Conservation (phyloP, 2,888 invertebrate genomes). For the Ashinkailepas kermadecensis region DNA sequence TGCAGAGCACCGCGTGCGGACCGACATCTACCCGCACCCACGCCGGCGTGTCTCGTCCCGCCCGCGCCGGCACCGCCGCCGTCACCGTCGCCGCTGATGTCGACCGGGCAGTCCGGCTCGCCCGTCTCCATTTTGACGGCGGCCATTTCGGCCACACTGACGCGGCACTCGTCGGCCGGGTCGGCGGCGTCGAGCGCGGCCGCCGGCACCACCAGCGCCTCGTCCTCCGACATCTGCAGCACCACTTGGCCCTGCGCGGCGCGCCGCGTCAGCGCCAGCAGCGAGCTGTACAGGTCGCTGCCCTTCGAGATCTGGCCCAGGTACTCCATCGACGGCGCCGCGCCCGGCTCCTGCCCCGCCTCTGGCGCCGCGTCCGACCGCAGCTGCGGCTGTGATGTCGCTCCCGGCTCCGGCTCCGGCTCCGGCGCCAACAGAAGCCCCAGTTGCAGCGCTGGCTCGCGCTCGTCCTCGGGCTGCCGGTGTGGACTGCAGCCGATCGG, state of each 20-base stretch:
- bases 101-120: not conserved
- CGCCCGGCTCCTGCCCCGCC: not conserved
- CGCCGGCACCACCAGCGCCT: not conserved
- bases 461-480: too few relatives aligned
- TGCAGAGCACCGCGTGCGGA: too few relatives aligned
- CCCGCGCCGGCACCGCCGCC: not conserved
- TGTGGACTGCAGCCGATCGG: too few relatives aligned
- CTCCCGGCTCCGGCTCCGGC: not conserved
- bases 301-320: not conserved
- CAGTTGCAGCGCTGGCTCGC: not conserved
- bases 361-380: not conserved
- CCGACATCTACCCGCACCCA: too few relatives aligned
- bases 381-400: not conserved
- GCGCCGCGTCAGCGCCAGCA: not conserved
- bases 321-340: not conserved
- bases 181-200: too few relatives aligned
- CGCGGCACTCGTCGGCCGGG: not conserved
- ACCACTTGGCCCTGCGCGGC: not conserved
- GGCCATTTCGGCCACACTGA: slow-evolving; percentile 5
- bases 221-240: not conserved
- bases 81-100: not conserved
- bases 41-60: too few relatives aligned
- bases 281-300: not conserved
- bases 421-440: too few relatives aligned
- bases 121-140: not conserved